A percentile compares a stretch with the other conserved stretches of the same genome.
Conservation (phyloP, 2,113 vertebrate genomes). For the Mystacornis crossleyi region DNA sequence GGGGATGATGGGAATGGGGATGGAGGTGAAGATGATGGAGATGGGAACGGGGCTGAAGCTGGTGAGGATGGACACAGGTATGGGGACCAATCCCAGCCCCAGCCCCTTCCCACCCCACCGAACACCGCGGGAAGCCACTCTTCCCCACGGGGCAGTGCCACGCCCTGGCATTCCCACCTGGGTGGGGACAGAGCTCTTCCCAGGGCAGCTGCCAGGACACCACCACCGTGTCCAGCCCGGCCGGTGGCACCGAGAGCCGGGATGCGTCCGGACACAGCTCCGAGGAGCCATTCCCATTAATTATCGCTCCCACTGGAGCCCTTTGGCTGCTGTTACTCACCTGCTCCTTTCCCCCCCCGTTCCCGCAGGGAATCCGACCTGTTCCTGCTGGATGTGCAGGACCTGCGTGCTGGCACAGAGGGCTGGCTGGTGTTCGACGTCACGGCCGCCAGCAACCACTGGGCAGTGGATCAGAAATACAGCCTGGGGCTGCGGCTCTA, state of each 20-base stretch:
- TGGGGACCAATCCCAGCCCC: not conserved
- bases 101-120: not conserved
- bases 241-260: accelerated
- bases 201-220: not conserved
- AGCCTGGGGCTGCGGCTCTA: conserved; percentile 91
- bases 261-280: not conserved
- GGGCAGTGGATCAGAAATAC: conserved; percentile 83
- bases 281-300: not conserved
- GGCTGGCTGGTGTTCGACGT: conserved; percentile 95
- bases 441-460: conserved; percentile 89
- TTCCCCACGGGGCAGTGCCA: not conserved
- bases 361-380: conserved; percentile 87
- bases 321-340: not conserved
- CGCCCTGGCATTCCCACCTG: accelerated
- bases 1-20: not conserved
- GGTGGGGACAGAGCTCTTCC: not conserved
- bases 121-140: not conserved
- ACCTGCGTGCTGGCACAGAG: conserved; percentile 84
- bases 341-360: not conserved
- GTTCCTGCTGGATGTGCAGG: conserved; percentile 92
- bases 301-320: accelerated
- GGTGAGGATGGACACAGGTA: accelerated
- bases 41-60: not conserved
- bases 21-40: not conserved
- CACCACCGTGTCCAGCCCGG: not conserved